These are phyloP conservation scores for Drosophila melanosoma DNA, from an alignment of 2,888 invertebrate species.

Conservation along the genomic window DNA sequence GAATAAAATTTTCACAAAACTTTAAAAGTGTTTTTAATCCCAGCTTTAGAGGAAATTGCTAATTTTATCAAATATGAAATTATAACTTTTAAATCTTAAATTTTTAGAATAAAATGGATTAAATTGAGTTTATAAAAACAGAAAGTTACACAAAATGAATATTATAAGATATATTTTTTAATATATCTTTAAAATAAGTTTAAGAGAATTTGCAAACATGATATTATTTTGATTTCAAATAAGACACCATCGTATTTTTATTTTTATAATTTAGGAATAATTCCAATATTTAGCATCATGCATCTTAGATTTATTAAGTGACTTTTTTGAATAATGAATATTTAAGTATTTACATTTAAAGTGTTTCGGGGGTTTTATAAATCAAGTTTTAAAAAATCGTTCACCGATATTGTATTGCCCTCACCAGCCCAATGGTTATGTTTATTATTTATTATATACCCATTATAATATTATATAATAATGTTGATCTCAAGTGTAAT, in stretches of 20 bases:
- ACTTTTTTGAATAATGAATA: constrained; percentile 10
- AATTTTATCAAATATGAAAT: background rate
- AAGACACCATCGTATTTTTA: background rate
- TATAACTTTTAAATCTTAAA: background rate
- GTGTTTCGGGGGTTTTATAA: constrained; percentile 30
- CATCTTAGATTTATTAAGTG: constrained; percentile 23
- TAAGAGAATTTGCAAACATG: background rate
- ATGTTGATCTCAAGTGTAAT: constrained; percentile 64
- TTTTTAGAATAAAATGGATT: background rate
- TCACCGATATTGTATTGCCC: constrained; percentile 70
- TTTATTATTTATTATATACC: constrained; percentile 42
- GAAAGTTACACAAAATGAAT: background rate
- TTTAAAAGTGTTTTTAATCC: background rate
- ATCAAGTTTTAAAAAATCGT: constrained; percentile 43
- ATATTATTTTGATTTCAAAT: background rate
- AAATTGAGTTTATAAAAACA: fast-evolving
- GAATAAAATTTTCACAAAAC: constrained; percentile 50
- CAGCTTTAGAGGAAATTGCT: background rate
- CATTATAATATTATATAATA: constrained; percentile 52
- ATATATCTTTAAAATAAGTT: background rate
- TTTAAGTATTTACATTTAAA: constrained; percentile 24
- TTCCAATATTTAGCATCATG: constrained; percentile 17
- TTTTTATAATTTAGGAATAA: background rate
- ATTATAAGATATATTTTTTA: background rate
- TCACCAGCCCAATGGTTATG: constrained; percentile 77